These are phyloP conservation scores for Sebastes jordani DNA, from an alignment of 2,797 vertebrate genomes.

Conservation along the genomic window DNA sequence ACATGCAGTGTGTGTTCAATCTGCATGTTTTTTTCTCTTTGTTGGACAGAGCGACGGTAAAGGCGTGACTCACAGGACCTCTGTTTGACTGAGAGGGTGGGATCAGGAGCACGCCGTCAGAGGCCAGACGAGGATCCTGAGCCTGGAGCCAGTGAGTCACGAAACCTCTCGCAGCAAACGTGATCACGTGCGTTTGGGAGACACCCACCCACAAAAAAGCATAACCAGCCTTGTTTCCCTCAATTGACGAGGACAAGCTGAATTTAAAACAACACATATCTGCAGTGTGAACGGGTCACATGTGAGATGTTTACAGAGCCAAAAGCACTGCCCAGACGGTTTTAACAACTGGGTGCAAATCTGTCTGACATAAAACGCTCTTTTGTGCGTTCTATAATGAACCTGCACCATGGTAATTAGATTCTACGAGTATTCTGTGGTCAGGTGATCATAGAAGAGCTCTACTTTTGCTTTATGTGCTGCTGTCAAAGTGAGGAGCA, in stretches of 20 bases:
- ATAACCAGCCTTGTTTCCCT: constrained; percentile 44
- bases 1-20: background rate
- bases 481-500: constrained; percentile 24
- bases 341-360: constrained; percentile 69
- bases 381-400: constrained; percentile 44
- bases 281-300: constrained; percentile 23
- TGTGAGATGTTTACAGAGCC: constrained; percentile 37
- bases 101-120: constrained; percentile 60
- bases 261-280: constrained; percentile 49
- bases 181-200: constrained; percentile 71
- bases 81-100: constrained; percentile 60
- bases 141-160: constrained; percentile 81
- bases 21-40: background rate
- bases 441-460: constrained; percentile 50
- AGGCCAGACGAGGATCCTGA: constrained; percentile 71
- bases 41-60: constrained; percentile 46
- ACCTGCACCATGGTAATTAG: constrained; percentile 33
- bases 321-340: constrained; percentile 52
- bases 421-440: constrained; percentile 38
- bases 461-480: constrained; percentile 53
- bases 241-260: constrained; percentile 45
- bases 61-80: constrained; percentile 69
- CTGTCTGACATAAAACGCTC: constrained; percentile 56
- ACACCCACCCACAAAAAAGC: constrained; percentile 61
- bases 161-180: constrained; percentile 68